phyloP scores from a whole-genome alignment of 2,888 invertebrate species.

The Lasius fuliginosus region DNA sequence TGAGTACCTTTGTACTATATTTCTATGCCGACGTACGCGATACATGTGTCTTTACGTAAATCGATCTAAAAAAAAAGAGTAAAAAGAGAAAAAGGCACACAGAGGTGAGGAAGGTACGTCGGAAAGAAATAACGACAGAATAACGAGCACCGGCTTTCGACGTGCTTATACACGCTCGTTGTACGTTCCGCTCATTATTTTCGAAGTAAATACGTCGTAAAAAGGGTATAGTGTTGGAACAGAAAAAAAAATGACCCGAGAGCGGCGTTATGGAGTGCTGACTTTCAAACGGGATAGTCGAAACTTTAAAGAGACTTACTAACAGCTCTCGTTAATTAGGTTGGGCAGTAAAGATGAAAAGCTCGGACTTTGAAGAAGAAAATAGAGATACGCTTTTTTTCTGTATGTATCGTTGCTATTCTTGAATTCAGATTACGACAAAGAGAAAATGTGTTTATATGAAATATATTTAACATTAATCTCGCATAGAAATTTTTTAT shows the following conservation, averaged over 20 bases:
- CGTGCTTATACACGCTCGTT: conserved; percentile 50
- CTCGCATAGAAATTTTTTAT: background rate
- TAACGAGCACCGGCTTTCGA: conserved; percentile 62
- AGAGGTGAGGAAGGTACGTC: conserved; percentile 15
- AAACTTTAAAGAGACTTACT: conserved; percentile 61
- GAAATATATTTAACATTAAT: background rate
- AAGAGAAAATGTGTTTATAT: background rate
- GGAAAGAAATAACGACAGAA: conserved; percentile 70
- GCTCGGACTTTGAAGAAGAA: conserved; percentile 28
- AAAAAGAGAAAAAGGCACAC: conserved; percentile 19
- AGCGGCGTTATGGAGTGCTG: conserved; percentile 11
- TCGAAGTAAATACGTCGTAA: conserved; percentile 65
- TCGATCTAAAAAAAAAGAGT: conserved; percentile 17
- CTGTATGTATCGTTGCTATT: background rate
- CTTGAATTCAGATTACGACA: background rate
- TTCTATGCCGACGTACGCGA: conserved; percentile 4
- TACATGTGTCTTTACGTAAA: conserved; percentile 40
- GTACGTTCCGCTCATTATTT: conserved; percentile 70
- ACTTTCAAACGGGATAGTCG: conserved; percentile 37
- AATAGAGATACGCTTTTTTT: conserved; percentile 11
- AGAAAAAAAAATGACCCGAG: conserved; percentile 57
- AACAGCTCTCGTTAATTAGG: conserved; percentile 63
- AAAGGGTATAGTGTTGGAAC: conserved; percentile 39
- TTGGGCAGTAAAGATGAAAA: conserved; percentile 27
- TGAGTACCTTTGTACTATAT: conserved; percentile 10